A percentile compares a stretch with the other conserved stretches of the same genome.
Evolutionary conservation across 2,113 vertebrate species (phyloP).

Genomic region (Oncorhynchus masou): DNA sequence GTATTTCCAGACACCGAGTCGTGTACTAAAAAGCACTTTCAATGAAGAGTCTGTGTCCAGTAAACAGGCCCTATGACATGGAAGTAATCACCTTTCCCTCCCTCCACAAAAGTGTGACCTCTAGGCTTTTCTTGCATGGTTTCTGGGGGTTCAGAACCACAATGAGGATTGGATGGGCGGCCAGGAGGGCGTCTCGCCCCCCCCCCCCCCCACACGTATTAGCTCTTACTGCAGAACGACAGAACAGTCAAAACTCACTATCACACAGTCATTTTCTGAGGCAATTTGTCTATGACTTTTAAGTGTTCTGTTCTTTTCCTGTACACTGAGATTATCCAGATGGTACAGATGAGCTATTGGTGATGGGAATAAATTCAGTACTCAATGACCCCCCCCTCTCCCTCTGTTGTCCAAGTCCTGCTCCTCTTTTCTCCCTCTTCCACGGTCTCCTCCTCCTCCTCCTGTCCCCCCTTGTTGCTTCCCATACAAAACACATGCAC

Average conservation of each 20-base stretch:
- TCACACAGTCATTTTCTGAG: background rate
- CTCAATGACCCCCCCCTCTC: constrained; percentile 76
- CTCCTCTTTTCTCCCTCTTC: constrained; percentile 30
- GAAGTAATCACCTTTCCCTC: constrained; percentile 77
- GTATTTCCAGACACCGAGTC: too few species aligned
- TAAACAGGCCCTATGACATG: too few species aligned
- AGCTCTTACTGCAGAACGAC: constrained; percentile 81
- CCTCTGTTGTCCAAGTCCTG: constrained; percentile 14
- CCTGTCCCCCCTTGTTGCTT: background rate
- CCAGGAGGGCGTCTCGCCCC: constrained; percentile 77
- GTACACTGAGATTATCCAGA: too few species aligned
- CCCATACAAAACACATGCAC: constrained; percentile 47
- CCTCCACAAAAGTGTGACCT: constrained; percentile 78
- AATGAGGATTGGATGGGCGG: constrained; percentile 66
- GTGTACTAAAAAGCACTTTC: too few species aligned
- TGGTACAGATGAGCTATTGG: too few species aligned
- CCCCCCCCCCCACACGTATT: too few species aligned
- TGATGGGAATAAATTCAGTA: background rate
- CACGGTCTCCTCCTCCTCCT: constrained; percentile 38
- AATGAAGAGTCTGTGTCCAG: too few species aligned
- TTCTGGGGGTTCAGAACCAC: constrained; percentile 82
- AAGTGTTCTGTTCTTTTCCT: too few species aligned
- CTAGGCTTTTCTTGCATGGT: constrained; percentile 88
- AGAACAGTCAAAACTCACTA: constrained; percentile 6
- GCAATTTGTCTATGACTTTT: too few species aligned